Evolutionary conservation across 2,888 invertebrate genomes (phyloP).

Genomic region (Zaprionus bogoriensis): DNA sequence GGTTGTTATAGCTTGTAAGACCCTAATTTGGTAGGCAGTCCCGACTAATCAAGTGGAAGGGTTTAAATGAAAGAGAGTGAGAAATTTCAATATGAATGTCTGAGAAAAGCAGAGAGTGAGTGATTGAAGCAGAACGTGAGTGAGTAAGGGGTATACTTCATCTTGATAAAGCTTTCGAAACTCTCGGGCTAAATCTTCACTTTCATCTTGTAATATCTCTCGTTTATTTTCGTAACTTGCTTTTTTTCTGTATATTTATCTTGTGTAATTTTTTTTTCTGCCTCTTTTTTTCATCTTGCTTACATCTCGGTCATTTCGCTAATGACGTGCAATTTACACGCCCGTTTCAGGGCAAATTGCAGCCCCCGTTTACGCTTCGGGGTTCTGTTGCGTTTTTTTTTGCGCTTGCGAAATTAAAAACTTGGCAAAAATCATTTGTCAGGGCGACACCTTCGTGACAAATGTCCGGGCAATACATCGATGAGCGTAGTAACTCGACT

Average conservation of each 20-base stretch:
- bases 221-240: neutral
- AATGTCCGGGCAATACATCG: conserved; percentile 22
- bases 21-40: conserved; percentile 1
- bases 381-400: conserved; percentile 13
- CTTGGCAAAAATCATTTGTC: conserved; percentile 61
- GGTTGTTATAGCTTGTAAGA: conserved; percentile 7
- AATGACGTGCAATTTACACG: conserved; percentile 68
- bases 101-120: no score
- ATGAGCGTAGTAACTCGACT: conserved; percentile 10
- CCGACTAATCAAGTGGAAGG: conserved; percentile 50
- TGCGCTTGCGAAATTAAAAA: conserved; percentile 68
- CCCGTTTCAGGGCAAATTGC: conserved; percentile 42
- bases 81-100: no score
- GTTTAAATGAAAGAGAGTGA: neutral
- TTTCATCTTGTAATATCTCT: no score
- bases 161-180: no score
- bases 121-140: neutral
- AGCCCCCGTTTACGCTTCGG: conserved; percentile 38
- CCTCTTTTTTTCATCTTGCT: neutral
- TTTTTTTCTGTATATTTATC: no score
- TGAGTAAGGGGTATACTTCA: no score
- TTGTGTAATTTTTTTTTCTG: no score
- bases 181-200: no score
- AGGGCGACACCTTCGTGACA: conserved; percentile 59
- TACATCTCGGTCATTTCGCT: conserved; percentile 33